phyloP scores from a whole-genome alignment of 2,797 vertebrate species.

The Antennarius maculatus region DNA sequence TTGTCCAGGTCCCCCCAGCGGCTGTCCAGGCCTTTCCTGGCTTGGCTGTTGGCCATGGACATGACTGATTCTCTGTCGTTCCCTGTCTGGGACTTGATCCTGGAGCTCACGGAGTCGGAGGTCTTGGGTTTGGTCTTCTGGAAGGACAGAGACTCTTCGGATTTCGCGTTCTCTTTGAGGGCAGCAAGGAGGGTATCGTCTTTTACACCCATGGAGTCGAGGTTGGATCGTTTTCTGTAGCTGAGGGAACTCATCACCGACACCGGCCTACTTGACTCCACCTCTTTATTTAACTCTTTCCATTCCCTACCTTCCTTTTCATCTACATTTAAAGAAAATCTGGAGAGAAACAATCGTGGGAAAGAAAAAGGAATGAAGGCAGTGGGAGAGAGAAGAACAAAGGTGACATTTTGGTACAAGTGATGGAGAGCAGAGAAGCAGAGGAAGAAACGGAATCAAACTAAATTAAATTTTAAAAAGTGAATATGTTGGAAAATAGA shows the following conservation, averaged over 20 bases:
- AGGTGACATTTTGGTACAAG: conserved; percentile 27
- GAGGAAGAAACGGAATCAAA: conserved; percentile 37
- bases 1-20: conserved; percentile 86
- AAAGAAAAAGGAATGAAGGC: conserved; percentile 52
- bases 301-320: conserved; percentile 80
- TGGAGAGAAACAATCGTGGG: conserved; percentile 61
- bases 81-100: conserved; percentile 71
- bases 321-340: conserved; percentile 80
- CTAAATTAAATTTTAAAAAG: conserved; percentile 19
- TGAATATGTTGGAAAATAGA: conserved; percentile 32
- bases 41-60: conserved; percentile 79
- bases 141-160: conserved; percentile 81
- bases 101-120: conserved; percentile 66
- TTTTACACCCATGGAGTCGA: conserved; percentile 85
- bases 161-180: conserved; percentile 82
- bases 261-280: conserved; percentile 82
- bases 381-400: conserved; percentile 40
- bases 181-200: conserved; percentile 86
- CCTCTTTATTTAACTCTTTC: conserved; percentile 81
- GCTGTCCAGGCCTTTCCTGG: conserved; percentile 85
- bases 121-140: conserved; percentile 74
- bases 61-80: conserved; percentile 79
- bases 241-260: conserved; percentile 93
- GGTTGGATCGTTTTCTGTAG: conserved; percentile 88
- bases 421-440: conserved; percentile 24